Evolutionary conservation across 2,113 vertebrate genomes (phyloP), one percentile per base, ranked within the genome.

Genomic region (Steatornis caripensis): DNA sequence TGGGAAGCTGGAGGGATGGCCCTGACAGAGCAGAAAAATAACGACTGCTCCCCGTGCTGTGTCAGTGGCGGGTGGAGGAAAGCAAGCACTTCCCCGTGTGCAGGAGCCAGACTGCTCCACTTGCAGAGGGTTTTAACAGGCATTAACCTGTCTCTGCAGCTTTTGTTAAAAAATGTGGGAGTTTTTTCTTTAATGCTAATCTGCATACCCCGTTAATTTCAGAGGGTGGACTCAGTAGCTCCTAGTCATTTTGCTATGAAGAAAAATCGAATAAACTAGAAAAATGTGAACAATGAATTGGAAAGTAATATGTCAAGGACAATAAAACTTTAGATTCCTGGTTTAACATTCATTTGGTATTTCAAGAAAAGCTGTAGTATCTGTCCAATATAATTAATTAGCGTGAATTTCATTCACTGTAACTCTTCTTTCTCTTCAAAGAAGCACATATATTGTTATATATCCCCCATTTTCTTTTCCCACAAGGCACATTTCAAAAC

Each of bases 401-500:
- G 76, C 88, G 75, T 81, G 68, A 95, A 53, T 57, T 91, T 93
- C 81, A 64, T 74, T 93, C 89, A 74, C 46, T 91, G 26, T 70
- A 95, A 87, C 78, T 94, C 27, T 58, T 85, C 60, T 36, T 84
- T 89, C 58, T 93, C 37, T 96, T 95, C 76, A 95, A 90, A 96
- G 58, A 89, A 96, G 75, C 48, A 83, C 21, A 78, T 64, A 69
- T 30, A 84, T 75, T 75, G 82, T 94, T 93, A 78, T 69, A 91
- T 34, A 87, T 61, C 10, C 37, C 46, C 20, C 53, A 61, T 77
- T 95, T 94, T 87, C 24, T 96, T 77, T 96, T 94, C 95, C 91
- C 77, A 85, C 24, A 95, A 97, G 95, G 84, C 94, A 85, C 72
- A 78, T 97, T 97, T 96, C 78, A 93, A 97, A 98, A 96, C 72